phyloP scores from a whole-genome alignment of 2,888 invertebrate genomes.

The Nezara viridula region DNA sequence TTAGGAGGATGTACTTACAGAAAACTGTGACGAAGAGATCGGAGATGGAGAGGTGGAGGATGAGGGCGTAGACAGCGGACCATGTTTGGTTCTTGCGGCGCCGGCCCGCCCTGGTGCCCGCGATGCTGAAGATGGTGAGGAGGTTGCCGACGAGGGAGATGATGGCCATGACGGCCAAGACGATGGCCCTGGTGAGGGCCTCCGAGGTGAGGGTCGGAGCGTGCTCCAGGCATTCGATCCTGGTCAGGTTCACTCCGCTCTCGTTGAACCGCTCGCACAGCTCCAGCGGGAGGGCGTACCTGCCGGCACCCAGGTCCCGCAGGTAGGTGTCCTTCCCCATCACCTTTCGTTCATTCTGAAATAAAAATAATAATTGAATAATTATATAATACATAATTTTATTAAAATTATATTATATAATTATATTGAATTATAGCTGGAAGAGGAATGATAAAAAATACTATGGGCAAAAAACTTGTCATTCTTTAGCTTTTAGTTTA shows the following conservation, averaged over 20 bases:
- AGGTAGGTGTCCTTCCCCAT: slow-evolving; percentile 43
- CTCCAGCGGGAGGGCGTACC: slow-evolving; percentile 62
- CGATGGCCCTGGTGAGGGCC: slow-evolving; percentile 77
- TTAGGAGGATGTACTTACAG: slow-evolving; percentile 5
- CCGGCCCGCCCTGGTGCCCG: slow-evolving; percentile 68
- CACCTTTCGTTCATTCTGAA: background rate
- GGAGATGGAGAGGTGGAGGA: slow-evolving; percentile 85
- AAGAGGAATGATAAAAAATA: no score
- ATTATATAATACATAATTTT: no score
- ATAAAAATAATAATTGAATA: no score
- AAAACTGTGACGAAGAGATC: slow-evolving; percentile 82
- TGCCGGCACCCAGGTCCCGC: slow-evolving; percentile 43
- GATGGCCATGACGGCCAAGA: slow-evolving; percentile 79
- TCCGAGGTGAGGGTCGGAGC: slow-evolving; percentile 78
- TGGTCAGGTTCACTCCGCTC: slow-evolving; percentile 63
- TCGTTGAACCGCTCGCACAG: slow-evolving; percentile 60
- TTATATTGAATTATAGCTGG: no score
- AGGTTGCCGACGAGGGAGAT: slow-evolving; percentile 82
- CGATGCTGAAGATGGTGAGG: slow-evolving; percentile 83
- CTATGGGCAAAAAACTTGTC: no score
- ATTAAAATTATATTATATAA: no score
- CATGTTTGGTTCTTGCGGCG: slow-evolving; percentile 64
- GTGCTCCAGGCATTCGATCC: slow-evolving; percentile 73
- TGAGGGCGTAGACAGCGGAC: slow-evolving; percentile 77
- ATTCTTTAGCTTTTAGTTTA: no score